Percentiles rank a stretch among this genome's conserved stretches.
These are phyloP conservation scores for Drosophila busckii DNA, from an alignment of 1,140 invertebrate species.

Conservation along the genomic window DNA sequence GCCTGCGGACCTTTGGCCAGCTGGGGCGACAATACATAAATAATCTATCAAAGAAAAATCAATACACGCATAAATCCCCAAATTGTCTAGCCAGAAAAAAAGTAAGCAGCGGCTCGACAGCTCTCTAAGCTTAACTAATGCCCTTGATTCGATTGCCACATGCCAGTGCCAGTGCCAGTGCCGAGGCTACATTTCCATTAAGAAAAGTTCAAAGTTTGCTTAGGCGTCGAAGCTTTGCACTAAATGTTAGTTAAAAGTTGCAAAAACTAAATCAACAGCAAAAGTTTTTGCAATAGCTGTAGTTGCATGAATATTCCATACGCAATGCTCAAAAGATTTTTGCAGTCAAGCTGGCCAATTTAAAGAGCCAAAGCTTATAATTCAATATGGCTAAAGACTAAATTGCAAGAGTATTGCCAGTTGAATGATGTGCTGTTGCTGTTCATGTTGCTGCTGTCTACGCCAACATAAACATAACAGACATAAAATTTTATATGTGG, in stretches of 20 bases:
- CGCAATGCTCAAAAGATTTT: no score
- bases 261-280: no score
- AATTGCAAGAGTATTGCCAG: slow-evolving; percentile 55
- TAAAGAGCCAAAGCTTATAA: slow-evolving; percentile 66
- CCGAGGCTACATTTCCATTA: slow-evolving; percentile 71
- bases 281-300: no score
- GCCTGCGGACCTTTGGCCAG: no score
- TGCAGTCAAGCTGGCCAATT: slow-evolving; percentile 54
- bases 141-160: slow-evolving; percentile 60
- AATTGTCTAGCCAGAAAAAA: slow-evolving; percentile 11
- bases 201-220: slow-evolving; percentile 71
- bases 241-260: no score
- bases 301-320: no score
- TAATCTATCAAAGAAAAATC: slow-evolving; percentile 74
- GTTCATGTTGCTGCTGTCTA: slow-evolving; percentile 36
- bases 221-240: no score
- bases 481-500: slow-evolving; percentile 69
- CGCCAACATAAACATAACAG: slow-evolving; percentile 50
- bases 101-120: slow-evolving; percentile 29
- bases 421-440: slow-evolving; percentile 19
- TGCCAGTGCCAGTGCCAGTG: slow-evolving; percentile 41
- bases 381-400: slow-evolving; percentile 69
- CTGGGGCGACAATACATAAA: slow-evolving; percentile 58
- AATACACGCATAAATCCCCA: slow-evolving; percentile 53
- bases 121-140: slow-evolving; percentile 64